phyloP scores from a whole-genome alignment of 2,888 invertebrate species.

The Cataglyphis albicans region DNA sequence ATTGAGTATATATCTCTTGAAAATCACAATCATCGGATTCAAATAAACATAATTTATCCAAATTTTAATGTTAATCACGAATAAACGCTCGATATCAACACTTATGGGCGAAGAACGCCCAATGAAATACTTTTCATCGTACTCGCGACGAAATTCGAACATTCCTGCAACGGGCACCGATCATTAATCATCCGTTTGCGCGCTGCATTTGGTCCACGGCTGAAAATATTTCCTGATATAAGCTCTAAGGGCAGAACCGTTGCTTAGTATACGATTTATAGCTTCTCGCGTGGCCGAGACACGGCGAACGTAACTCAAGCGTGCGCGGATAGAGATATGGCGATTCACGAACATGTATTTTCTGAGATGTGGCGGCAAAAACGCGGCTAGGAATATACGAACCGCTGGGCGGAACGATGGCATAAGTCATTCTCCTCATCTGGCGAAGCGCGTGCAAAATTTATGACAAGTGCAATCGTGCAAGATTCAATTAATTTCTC shows the following conservation, averaged over 20 bases:
- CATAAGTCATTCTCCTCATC: constrained; percentile 53
- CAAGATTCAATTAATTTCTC: constrained; percentile 41
- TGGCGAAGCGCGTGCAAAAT: constrained; percentile 26
- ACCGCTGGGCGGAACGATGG: constrained; percentile 48
- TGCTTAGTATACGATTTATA: constrained; percentile 62
- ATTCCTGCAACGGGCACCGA: constrained; percentile 57
- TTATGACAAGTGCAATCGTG: constrained; percentile 24
- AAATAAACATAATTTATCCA: neutral
- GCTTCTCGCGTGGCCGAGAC: constrained; percentile 54
- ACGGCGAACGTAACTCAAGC: constrained; percentile 58
- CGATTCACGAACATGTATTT: constrained; percentile 52
- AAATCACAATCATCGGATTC: neutral
- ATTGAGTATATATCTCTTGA: neutral
- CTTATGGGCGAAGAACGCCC: neutral
- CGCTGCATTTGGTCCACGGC: constrained; percentile 53
- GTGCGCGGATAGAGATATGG: constrained; percentile 54
- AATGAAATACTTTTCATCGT: constrained; percentile 50
- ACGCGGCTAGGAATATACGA: constrained; percentile 44
- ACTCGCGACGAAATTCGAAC: constrained; percentile 53
- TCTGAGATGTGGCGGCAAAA: constrained; percentile 53
- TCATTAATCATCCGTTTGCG: constrained; percentile 63
- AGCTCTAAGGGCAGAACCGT: constrained; percentile 58
- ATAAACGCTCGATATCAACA: constrained; percentile 14
- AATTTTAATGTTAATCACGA: neutral
- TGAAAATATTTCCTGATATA: constrained; percentile 60